phyloP scores from a whole-genome alignment of 2,113 vertebrate species.

The Pelodiscus sinensis region DNA sequence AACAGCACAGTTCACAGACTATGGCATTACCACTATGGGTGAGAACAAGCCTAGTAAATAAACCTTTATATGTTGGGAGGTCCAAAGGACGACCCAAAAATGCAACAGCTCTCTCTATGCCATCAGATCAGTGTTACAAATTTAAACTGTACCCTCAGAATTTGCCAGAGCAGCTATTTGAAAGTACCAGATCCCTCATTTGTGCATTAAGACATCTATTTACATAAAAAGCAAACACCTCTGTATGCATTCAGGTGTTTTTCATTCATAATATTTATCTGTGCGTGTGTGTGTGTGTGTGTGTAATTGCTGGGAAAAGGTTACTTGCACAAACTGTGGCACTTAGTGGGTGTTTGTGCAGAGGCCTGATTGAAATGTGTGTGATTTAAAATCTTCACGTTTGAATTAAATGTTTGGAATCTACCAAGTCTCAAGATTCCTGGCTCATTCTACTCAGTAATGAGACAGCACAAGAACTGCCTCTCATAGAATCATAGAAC shows the following conservation, averaged over 20 bases:
- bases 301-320: background rate
- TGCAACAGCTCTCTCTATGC: background rate
- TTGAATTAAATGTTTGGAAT: background rate
- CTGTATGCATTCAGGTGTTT: background rate
- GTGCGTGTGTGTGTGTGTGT: background rate
- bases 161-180: background rate
- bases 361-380: background rate
- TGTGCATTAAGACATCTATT: background rate
- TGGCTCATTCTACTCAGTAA: background rate
- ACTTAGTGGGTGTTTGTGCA: background rate
- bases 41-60: fast-evolving
- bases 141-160: background rate
- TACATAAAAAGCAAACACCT: background rate
- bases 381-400: background rate
- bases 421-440: background rate
- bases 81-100: background rate
- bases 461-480: background rate
- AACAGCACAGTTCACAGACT: background rate
- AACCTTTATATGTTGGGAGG: fast-evolving
- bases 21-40: background rate
- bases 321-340: background rate
- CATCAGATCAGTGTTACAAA: no score
- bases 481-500: no score
- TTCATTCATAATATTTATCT: background rate
- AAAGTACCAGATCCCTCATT: background rate